Base-by-base conservation (phyloP, 2,888 invertebrate species). In the Melieria picta region DNA sequence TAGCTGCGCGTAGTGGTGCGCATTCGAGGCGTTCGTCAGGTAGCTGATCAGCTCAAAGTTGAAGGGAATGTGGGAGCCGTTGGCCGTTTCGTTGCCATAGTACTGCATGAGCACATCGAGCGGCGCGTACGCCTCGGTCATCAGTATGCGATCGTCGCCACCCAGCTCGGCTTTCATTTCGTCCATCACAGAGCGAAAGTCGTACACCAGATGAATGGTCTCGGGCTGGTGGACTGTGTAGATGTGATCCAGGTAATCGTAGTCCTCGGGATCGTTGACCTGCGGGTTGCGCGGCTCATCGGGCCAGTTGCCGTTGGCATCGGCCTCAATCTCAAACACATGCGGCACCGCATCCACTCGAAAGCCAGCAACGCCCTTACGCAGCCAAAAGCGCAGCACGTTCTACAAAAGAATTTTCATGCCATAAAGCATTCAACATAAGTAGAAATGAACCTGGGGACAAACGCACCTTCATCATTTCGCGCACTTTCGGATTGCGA, bases 341-440 rank as follows among this genome's bases (percentile, higher is more conserved):
- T 83, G 81, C 0, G 91, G 90, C 4, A 91, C 87, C 0, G 91
- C 91, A 78, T 92, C 92, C 0, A 94, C 86, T 65, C 94, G 90
- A 82, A 94, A 93, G 0, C 95, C 95, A 77, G 93, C 93, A 1
- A 95, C 91, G 2, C 96, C 96, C 79, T 91, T 90, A 52, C 91
- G 89, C 55, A 95, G 83, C 95, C 95, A 95, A 82, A 91, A 93
- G 73, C 88, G 89, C 9, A 96, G 84, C 1, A 92, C 91, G 10
- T 90, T 86, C 77, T 66, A 84, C 3, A 16, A 60, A 30, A 30
- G 30, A 30, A 30, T 30, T 30, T 30, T 30, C 30, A 30, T 30
- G 30, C 30, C 30, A 30, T 2, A 3, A 30, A 30, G 1, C 30
- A 30, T 30, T 30, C 30, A 30, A 30, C 30, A 30, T 30, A 30